Percentiles rank a stretch among this genome's conserved stretches.
phyloP scores from a whole-genome alignment of 2,888 invertebrate genomes.

The Acleris sparsana region DNA sequence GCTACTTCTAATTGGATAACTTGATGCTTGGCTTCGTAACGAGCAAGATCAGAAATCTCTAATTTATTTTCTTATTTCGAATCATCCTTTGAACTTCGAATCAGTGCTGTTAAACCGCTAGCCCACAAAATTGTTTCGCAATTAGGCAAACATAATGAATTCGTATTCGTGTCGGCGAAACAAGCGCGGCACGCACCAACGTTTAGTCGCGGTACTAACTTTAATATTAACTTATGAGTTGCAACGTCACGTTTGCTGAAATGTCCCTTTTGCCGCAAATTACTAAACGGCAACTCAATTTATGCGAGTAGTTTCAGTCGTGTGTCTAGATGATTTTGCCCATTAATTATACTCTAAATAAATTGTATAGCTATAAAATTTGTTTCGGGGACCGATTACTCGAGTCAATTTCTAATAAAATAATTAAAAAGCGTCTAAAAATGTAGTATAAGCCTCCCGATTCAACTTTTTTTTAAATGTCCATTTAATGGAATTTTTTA shows the following conservation, averaged over 20 bases:
- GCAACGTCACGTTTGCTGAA: slow-evolving; percentile 1
- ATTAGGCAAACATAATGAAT: slow-evolving; percentile 16
- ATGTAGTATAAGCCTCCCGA: too few species aligned
- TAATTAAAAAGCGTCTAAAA: too few species aligned
- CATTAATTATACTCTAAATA: too few species aligned
- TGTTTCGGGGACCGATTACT: too few species aligned
- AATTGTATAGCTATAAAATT: too few species aligned
- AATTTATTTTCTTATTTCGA: slow-evolving; percentile 10
- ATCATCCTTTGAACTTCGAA: background rate
- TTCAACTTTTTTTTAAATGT: too few species aligned
- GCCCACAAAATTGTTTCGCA: slow-evolving; percentile 2
- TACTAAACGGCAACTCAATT: background rate
- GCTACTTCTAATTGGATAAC: slow-evolving; percentile 22
- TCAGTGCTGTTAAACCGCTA: background rate
- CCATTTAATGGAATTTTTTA: too few species aligned
- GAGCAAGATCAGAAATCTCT: slow-evolving; percentile 3
- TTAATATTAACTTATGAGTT: slow-evolving; percentile 15
- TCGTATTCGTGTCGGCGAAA: slow-evolving; percentile 1
- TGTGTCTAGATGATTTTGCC: too few species aligned
- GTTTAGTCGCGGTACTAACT: slow-evolving; percentile 22
- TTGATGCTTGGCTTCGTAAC: background rate
- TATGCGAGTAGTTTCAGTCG: background rate
- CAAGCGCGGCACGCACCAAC: slow-evolving; percentile 1
- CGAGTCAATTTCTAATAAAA: too few species aligned
- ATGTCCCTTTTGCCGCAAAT: background rate